These are phyloP conservation scores for Zophobas morio DNA, from an alignment of 1,140 invertebrate genomes.

Conservation along the genomic window DNA sequence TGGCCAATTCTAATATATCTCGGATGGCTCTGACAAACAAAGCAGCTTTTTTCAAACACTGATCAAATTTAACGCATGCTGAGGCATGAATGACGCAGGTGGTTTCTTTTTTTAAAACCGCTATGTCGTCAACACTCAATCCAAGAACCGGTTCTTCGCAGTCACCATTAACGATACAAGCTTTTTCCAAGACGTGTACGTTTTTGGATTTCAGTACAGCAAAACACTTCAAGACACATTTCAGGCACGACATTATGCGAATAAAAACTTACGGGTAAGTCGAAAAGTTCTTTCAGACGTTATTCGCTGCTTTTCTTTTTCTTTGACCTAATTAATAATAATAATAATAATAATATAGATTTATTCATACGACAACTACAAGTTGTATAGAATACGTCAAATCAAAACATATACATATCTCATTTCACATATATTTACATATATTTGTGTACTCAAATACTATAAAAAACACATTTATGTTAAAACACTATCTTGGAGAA, in stretches of 20 bases:
- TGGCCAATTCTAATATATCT: constrained; percentile 75
- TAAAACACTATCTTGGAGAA: no score
- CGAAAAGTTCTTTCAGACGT: constrained; percentile 76
- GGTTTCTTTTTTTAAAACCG: not conserved
- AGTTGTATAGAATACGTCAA: no score
- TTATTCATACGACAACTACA: no score
- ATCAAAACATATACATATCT: no score
- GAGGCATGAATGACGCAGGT: no score
- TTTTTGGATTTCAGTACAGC: constrained; percentile 8
- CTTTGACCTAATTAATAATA: constrained; percentile 78
- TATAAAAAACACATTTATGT: no score
- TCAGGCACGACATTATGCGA: no score
- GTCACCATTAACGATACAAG: constrained; percentile 76
- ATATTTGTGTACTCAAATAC: no score
- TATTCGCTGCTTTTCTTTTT: constrained; percentile 80
- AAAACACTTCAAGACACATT: constrained; percentile 16
- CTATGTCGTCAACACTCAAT: constrained; percentile 64
- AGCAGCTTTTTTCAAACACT: constrained; percentile 8
- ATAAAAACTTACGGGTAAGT: constrained; percentile 72
- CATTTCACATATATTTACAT: no score
- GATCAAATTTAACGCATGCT: constrained; percentile 8
- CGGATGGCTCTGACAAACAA: constrained; percentile 73
- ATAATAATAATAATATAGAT: no score
- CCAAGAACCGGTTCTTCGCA: constrained; percentile 74
- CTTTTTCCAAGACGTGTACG: constrained; percentile 77